Percentiles rank a stretch among this genome's conserved stretches.
Conservation (phyloP, 2,113 vertebrate genomes). For the Oreamnos americanus region DNA sequence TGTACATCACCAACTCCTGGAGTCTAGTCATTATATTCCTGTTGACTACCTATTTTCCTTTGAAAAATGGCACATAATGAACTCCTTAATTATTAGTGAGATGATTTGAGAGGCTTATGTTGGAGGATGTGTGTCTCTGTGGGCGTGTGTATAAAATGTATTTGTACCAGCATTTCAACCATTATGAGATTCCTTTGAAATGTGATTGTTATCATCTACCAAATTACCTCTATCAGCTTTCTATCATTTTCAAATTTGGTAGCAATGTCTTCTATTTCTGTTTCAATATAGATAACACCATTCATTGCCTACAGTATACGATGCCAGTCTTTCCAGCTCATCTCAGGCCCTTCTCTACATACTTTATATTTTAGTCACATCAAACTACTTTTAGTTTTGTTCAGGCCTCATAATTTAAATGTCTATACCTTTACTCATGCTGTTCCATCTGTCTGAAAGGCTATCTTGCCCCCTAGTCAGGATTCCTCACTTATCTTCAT, state of each 20-base stretch:
- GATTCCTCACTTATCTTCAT: background rate
- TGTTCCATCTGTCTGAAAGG: background rate
- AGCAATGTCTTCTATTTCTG: constrained; percentile 11
- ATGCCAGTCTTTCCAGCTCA: background rate
- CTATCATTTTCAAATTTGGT: background rate
- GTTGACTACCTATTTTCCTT: background rate
- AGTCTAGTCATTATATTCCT: background rate
- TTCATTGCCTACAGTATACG: background rate
- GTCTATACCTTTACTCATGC: background rate
- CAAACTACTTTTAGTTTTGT: constrained; percentile 15
- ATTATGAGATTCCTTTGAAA: constrained; percentile 27
- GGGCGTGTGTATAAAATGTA: background rate
- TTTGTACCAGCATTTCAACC: background rate
- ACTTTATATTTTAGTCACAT: constrained; percentile 30
- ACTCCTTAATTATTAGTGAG: background rate
- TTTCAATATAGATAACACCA: background rate
- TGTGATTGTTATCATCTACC: background rate
- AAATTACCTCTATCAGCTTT: constrained; percentile 15
- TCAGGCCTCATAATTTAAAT: constrained; percentile 23
- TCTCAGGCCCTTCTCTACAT: background rate
- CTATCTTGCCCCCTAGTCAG: background rate
- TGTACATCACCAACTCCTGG: background rate
- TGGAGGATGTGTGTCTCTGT: background rate
- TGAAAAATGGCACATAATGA: background rate
- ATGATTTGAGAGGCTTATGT: background rate